phyloP scores from a whole-genome alignment of 2,797 vertebrate genomes.

The Alexandromys oeconomus region DNA sequence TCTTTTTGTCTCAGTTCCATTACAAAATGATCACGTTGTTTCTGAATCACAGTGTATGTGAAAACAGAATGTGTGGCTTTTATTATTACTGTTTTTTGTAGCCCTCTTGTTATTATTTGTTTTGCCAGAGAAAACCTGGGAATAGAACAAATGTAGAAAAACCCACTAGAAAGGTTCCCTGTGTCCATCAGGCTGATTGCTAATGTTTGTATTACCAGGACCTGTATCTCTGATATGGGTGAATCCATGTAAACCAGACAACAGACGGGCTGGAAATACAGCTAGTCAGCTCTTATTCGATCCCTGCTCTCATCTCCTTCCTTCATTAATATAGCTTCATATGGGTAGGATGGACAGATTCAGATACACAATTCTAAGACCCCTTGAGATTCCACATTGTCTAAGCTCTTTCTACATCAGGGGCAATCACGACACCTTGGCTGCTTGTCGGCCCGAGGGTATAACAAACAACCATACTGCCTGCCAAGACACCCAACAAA shows the following conservation, averaged over 20 bases:
- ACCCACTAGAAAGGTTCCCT: not conserved
- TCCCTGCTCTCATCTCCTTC: not conserved
- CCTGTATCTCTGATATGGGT: not conserved
- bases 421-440: not conserved
- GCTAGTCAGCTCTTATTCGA: not conserved
- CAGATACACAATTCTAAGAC: not conserved
- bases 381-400: not conserved
- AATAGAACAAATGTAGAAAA: constrained; percentile 31
- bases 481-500: no score
- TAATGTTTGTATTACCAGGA: not conserved
- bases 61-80: constrained; percentile 13
- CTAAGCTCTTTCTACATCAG: not conserved
- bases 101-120: not conserved
- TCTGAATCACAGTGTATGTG: not conserved
- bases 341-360: not conserved
- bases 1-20: not conserved
- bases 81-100: constrained; percentile 6
- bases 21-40: not conserved
- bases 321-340: not conserved
- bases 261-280: not conserved
- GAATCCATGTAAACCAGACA: not conserved
- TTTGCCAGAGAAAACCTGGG: not conserved
- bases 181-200: not conserved
- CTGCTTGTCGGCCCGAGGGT: not conserved
- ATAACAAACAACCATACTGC: fast-evolving